These are phyloP conservation scores for Sesamia nonagrioides DNA, from an alignment of 1,140 invertebrate species.

Conservation along the genomic window DNA sequence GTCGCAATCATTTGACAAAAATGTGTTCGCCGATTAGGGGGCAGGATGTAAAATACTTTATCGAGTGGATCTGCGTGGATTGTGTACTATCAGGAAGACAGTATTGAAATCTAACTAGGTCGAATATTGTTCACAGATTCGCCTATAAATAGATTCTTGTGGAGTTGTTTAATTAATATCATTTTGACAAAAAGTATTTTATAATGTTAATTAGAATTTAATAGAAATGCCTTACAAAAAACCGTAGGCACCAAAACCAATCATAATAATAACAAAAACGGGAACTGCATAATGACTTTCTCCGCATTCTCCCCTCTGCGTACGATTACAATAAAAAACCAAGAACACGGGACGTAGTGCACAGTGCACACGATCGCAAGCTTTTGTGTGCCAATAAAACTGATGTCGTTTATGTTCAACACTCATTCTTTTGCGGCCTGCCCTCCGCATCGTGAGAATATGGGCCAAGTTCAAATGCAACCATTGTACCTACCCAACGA, in stretches of 20 bases:
- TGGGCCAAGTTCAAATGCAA: constrained; percentile 79
- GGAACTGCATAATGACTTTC: constrained; percentile 12
- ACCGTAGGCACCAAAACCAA: not conserved
- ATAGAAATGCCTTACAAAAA: too few relatives aligned
- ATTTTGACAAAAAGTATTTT: not conserved
- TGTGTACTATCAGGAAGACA: constrained; percentile 1
- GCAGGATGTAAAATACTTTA: too few relatives aligned
- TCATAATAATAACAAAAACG: constrained; percentile 12
- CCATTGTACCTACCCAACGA: constrained; percentile 54
- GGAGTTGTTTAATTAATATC: not conserved
- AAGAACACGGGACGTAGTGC: not conserved
- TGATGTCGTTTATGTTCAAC: constrained; percentile 68
- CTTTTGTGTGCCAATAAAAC: constrained; percentile 67
- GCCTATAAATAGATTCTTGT: not conserved
- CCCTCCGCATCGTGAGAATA: constrained; percentile 75
- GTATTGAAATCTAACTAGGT: constrained; percentile 14
- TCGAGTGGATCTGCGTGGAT: too few relatives aligned
- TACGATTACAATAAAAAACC: constrained; percentile 9
- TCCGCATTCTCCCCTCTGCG: not conserved
- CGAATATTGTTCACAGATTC: not conserved
- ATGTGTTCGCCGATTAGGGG: too few relatives aligned
- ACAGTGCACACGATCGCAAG: constrained; percentile 12
- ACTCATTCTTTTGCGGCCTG: constrained; percentile 65
- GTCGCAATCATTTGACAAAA: too few relatives aligned
- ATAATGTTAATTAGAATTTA: too few relatives aligned